Base-by-base conservation (phyloP, 1,140 invertebrate genomes). In the Psix sp. region DNA sequence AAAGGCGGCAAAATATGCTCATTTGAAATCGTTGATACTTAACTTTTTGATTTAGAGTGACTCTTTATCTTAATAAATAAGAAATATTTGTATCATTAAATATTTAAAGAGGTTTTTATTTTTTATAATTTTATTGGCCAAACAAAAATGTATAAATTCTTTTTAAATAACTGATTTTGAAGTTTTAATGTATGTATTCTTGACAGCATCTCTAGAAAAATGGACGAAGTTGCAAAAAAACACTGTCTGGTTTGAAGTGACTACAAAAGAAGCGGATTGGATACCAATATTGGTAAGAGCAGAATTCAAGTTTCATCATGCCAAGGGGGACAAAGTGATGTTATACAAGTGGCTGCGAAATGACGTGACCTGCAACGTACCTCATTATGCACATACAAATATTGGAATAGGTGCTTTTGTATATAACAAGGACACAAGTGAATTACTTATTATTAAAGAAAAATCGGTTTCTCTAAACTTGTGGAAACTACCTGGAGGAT, bases 401-500 rank as follows among this genome's bases (percentile, higher is more conserved):
- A 79, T 97, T 35, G 96, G 95, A 48, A 93, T 95, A n/a, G 95
- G 94, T 24, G 95, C 93, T 0, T 89, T 97, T 76, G 94, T 97
- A 4, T 89, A 96, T 10, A 95, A 96, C 79, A 89, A 92, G 1
- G 84, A 90, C 4, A 84, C 81, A 0, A 86, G 91, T 26, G 89
- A 96, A 84, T 81, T 98, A 16, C 87, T 97, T 21, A 93, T 94
- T 0, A 91, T 97, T 10, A 90, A 91, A 63, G 95, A 97, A 80
- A 92, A 91, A 80, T 6, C 54, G 51, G 10, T 38, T 3, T 24
- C 21, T 24, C 52, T 42, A 18, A 35, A 84, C 78, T 88, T 90
- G 76, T 98, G 95, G 95, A 98, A 98, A 86, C 87, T 98, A 11
- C 96, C 96, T 16, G 96, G 96, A 57, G 96, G 96, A 49, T 94